Base-by-base conservation (phyloP, 1,140 invertebrate genomes). In the Drosophila fuyamai region DNA sequence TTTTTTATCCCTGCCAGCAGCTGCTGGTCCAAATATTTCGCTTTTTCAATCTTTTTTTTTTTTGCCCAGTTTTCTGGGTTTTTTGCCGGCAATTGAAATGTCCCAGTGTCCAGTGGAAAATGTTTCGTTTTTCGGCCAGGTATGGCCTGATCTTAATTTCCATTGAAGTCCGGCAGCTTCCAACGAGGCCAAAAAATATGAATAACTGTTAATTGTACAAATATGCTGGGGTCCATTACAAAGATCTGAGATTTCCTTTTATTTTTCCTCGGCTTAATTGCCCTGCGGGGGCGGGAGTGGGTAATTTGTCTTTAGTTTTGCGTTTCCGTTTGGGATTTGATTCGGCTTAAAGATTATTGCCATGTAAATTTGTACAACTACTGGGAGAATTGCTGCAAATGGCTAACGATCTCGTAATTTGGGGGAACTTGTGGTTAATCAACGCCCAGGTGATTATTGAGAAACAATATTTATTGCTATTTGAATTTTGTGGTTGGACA, bases 1-100 rank as follows among this genome's bases (percentile, higher is more conserved):
- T 62, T 35, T 53, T 23, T 13, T 71, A 72, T 72, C 32, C 54
- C 68, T 72, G 67, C 29, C 68, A 57, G 29, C 75, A 58, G 47
- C 78, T 58, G 61, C 44, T 46, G 66, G 51, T 50, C 46, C 57
- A 70, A 70, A 70, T 70, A 56, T 56, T 70, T 70, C 32, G 10
- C 48, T 47, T 38, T 50, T 51, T 41, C 27, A 41, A n/a, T 54
- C n/a, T 29, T 13, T 36, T 23, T 46, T 13, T 35, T 35, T n/a
- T 6, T 13, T 35, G 12, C 3, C 18, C 13, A 29, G 4, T 63
- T 66, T 66, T 58, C 8, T 8, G 14, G n/a, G 4, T 54, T 41
- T 41, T 43, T 62, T 3, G 14, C 63, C 43, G 40, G 63, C 81
- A 83, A 86, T 88, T 88, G 83, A 86, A 86, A 70, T 86, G 83